A percentile compares a stretch with the other conserved stretches of the same genome.
Conservation (phyloP, 2,888 invertebrate genomes). For the Andrena minutula region DNA sequence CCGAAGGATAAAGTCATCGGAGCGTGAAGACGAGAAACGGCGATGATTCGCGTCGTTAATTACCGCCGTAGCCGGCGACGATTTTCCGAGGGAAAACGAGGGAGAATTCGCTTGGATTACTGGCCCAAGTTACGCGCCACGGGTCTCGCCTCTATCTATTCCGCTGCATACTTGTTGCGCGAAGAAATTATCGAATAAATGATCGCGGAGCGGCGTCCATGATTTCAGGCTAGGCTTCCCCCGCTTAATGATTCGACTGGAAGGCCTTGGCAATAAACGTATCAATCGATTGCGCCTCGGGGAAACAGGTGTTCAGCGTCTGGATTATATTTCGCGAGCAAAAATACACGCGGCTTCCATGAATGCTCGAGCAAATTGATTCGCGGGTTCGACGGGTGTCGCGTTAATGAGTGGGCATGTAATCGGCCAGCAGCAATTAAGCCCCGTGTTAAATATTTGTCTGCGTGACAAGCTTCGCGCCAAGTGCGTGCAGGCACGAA, state of each 20-base stretch:
- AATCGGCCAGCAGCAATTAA: neutral
- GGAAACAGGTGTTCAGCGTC: neutral
- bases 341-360: neutral
- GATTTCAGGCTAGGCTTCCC: neutral
- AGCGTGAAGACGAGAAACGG: neutral
- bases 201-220: neutral
- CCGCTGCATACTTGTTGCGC: conserved; percentile 19
- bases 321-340: neutral
- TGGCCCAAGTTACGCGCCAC: neutral
- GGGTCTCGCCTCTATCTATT: neutral
- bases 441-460: neutral
- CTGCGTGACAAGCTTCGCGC: no score
- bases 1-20: neutral
- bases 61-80: neutral
- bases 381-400: neutral
- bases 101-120: conserved; percentile 12
- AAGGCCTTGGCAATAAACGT: neutral
- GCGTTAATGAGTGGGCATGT: neutral
- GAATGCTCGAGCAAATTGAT: neutral
- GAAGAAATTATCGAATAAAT: conserved; percentile 6
- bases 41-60: neutral
- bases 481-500: no score
- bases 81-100: conserved; percentile 1
- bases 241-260: neutral
- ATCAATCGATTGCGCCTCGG: conserved; percentile 1